Percentiles rank a stretch among this genome's conserved stretches.
Evolutionary conservation across 2,113 vertebrate genomes (phyloP).

Genomic region (Mobula birostris): DNA sequence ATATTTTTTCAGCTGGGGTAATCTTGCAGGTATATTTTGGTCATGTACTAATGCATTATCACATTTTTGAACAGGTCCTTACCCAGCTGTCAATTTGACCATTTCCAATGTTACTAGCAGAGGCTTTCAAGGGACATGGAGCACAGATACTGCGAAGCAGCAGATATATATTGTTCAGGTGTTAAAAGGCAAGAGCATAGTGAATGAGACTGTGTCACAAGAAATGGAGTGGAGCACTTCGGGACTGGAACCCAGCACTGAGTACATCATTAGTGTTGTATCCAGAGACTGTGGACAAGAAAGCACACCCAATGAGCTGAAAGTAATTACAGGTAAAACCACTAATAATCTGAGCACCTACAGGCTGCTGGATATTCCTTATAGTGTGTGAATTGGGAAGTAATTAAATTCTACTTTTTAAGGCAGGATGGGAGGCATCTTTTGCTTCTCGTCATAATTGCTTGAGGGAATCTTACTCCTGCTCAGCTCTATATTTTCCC

Average conservation of each 20-base stretch:
- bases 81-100: constrained; percentile 49
- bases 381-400: neutral
- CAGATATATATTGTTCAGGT: constrained; percentile 56
- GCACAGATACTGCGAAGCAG: constrained; percentile 43
- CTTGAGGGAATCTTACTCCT: no score
- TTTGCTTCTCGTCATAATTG: neutral
- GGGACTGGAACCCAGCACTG: constrained; percentile 50
- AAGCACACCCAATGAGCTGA: neutral
- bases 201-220: constrained; percentile 40
- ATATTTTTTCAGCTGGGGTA: no score
- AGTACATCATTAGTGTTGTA: constrained; percentile 48
- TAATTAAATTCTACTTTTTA: neutral
- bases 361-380: neutral
- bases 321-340: constrained; percentile 53
- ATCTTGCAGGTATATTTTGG: no score
- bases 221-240: constrained; percentile 42
- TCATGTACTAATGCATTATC: no score
- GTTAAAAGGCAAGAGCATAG: constrained; percentile 39
- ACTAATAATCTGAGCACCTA: neutral
- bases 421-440: neutral
- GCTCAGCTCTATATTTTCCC: neutral
- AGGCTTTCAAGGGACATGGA: constrained; percentile 66
- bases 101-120: constrained; percentile 56
- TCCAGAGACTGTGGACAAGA: constrained; percentile 40
- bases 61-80: constrained; percentile 43